phyloP scores from a whole-genome alignment of 2,797 vertebrate species.

The Acrossocheilus fasciatus region DNA sequence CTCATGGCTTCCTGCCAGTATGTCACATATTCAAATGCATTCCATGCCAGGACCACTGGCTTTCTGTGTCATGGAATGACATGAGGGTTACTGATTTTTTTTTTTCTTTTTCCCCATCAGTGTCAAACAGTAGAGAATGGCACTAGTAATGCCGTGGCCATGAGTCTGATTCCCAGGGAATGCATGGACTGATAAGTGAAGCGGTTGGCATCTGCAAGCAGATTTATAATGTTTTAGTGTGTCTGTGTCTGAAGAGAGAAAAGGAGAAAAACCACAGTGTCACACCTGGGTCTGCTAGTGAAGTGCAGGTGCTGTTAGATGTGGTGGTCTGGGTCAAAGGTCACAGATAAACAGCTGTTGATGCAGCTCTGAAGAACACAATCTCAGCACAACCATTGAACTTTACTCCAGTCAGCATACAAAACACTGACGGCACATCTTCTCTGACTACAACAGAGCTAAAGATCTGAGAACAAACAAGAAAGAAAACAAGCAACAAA shows the following conservation, averaged over 20 bases:
- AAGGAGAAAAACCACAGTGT: background rate
- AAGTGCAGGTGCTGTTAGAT: background rate
- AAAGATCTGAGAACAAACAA: background rate
- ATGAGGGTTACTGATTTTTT: background rate
- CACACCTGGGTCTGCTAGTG: background rate
- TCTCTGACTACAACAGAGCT: background rate
- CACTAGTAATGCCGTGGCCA: background rate
- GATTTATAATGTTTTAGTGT: background rate
- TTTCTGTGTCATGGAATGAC: conserved; percentile 43
- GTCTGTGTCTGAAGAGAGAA: background rate
- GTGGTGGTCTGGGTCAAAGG: conserved; percentile 8
- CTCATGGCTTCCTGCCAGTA: conserved; percentile 56
- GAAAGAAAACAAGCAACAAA: background rate
- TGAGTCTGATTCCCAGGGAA: background rate
- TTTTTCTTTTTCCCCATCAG: no score
- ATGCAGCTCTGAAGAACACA: background rate
- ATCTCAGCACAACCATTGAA: conserved; percentile 48
- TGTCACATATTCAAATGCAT: conserved; percentile 48
- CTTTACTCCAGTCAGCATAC: conserved; percentile 37
- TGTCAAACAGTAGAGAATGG: background rate
- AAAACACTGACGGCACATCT: background rate
- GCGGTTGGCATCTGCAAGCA: background rate
- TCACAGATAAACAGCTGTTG: conserved; percentile 41
- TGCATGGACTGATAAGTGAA: background rate
- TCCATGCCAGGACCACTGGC: conserved; percentile 36